These are phyloP conservation scores for Coregonus clupeaformis DNA, from an alignment of 2,113 vertebrate genomes.

Conservation along the genomic window DNA sequence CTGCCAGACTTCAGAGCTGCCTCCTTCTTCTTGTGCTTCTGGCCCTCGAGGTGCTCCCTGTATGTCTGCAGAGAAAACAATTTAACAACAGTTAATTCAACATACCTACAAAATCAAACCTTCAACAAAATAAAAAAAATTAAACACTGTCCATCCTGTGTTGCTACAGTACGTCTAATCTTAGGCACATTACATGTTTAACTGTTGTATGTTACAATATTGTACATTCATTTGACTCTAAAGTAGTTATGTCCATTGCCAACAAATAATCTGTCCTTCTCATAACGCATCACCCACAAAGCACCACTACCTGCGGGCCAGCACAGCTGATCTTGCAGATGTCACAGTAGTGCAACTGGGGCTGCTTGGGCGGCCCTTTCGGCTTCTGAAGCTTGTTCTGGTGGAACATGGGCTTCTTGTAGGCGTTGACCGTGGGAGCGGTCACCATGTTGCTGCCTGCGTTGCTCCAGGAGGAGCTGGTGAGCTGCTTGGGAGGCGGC, in stretches of 20 bases:
- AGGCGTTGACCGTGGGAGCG: constrained; percentile 37
- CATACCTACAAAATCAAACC: neutral
- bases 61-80: constrained; percentile 71
- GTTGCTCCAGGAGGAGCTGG: constrained; percentile 70
- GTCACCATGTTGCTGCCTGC: constrained; percentile 66
- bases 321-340: constrained; percentile 87
- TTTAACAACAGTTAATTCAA: neutral
- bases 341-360: constrained; percentile 83
- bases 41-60: constrained; percentile 79
- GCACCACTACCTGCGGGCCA: constrained; percentile 78
- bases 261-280: neutral
- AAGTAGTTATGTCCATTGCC: too few relatives aligned
- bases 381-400: constrained; percentile 73
- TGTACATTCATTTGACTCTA: neutral
- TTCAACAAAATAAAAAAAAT: too few relatives aligned
- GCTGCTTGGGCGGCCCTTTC: constrained; percentile 72
- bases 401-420: constrained; percentile 72
- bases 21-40: constrained; percentile 85
- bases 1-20: constrained; percentile 70
- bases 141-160: too few relatives aligned
- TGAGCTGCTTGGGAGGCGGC: constrained; percentile 63
- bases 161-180: neutral
- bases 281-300: neutral
- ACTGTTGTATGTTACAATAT: too few relatives aligned
- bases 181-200: neutral